Evolutionary conservation across 2,888 invertebrate species (phyloP).

Genomic region (Morpho helenor): DNA sequence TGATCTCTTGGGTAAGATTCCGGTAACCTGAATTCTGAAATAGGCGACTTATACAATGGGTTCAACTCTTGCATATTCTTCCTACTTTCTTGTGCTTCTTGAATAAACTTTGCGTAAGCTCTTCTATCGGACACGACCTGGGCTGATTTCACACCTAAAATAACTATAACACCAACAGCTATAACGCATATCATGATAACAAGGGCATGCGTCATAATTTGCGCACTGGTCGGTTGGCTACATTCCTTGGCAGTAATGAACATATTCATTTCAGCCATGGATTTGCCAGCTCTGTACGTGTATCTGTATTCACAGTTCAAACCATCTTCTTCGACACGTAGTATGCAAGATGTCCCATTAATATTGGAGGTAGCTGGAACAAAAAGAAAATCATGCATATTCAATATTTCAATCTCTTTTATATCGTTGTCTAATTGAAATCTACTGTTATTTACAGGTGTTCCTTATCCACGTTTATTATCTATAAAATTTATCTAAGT

Average conservation of each 20-base stretch:
- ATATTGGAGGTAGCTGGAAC: slow-evolving; percentile 41
- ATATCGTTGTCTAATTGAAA: not conserved
- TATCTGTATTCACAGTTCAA: slow-evolving; percentile 63
- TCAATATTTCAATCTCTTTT: not conserved
- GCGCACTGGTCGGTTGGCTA: slow-evolving; percentile 54
- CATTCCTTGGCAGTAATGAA: slow-evolving; percentile 55
- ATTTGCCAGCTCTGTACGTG: slow-evolving; percentile 52
- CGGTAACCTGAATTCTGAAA: slow-evolving; percentile 77
- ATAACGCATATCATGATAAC: slow-evolving; percentile 67
- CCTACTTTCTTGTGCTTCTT: slow-evolving; percentile 62
- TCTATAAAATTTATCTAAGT: too few relatives aligned
- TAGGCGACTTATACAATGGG: slow-evolving; percentile 82
- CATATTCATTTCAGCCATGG: slow-evolving; percentile 54
- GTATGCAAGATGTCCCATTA: slow-evolving; percentile 50
- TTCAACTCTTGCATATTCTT: slow-evolving; percentile 68
- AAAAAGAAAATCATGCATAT: not conserved
- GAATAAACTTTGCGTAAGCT: slow-evolving; percentile 74
- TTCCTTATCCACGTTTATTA: too few relatives aligned
- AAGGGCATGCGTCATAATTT: slow-evolving; percentile 51
- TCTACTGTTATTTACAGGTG: too few relatives aligned
- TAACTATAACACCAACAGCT: slow-evolving; percentile 62
- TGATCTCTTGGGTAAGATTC: slow-evolving; percentile 65
- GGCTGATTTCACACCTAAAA: slow-evolving; percentile 58
- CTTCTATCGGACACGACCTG: slow-evolving; percentile 70
- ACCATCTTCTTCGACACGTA: slow-evolving; percentile 45